phyloP scores from a whole-genome alignment of 2,113 vertebrate species.

The Dunckerocampus dactyliophorus region DNA sequence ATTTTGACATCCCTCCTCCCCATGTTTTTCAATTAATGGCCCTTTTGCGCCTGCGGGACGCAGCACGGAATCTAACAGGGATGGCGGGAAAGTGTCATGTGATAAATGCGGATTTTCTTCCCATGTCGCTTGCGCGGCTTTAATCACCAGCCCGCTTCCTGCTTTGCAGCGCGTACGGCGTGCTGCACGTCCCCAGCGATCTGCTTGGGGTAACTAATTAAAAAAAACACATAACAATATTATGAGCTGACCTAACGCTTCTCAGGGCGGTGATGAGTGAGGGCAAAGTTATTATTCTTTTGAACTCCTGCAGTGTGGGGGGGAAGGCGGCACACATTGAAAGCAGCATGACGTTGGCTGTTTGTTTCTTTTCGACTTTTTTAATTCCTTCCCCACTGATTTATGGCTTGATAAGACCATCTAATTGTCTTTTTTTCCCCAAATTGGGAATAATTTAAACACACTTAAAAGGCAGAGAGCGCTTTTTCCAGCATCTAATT shows the following conservation, averaged over 20 bases:
- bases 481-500: conserved; percentile 9
- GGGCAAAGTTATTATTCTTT: conserved; percentile 78
- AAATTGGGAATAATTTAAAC: conserved; percentile 60
- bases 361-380: conserved; percentile 74
- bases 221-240: conserved; percentile 69
- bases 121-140: conserved; percentile 46
- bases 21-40: conserved; percentile 29
- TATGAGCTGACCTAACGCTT: conserved; percentile 73
- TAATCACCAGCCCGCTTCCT: conserved; percentile 53
- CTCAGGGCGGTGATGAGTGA: conserved; percentile 78
- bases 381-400: conserved; percentile 69
- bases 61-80: conserved; percentile 37
- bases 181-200: conserved; percentile 67
- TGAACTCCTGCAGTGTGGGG: conserved; percentile 76
- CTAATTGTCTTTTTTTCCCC: conserved; percentile 34
- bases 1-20: conserved; percentile 19
- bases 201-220: conserved; percentile 75
- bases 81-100: conserved; percentile 43
- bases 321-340: conserved; percentile 70
- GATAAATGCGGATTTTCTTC: conserved; percentile 48
- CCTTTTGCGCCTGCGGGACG: conserved; percentile 41
- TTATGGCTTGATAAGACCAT: conserved; percentile 71
- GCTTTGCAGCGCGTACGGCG: conserved; percentile 18
- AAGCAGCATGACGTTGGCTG: conserved; percentile 76
- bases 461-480: conserved; percentile 47